Base-by-base conservation (phyloP, 2,888 invertebrate species). In the Megamerina dolium region DNA sequence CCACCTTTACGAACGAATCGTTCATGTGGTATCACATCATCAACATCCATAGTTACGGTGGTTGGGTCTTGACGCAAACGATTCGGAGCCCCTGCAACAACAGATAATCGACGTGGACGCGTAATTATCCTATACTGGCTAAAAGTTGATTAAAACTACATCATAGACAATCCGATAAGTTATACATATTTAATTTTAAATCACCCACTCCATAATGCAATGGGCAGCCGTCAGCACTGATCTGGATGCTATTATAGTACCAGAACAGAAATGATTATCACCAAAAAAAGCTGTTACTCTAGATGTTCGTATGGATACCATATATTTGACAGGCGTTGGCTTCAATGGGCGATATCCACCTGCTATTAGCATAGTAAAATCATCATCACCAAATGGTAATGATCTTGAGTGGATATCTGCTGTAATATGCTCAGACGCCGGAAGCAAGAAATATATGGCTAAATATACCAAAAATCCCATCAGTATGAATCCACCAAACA, bases 211-310 rank as follows among this genome's bases (percentile, higher is more conserved):
- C 23, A 43, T 48, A 8, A 59, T 49, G 26, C 57, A 59, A 37
- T 52, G 48, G 3, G 54, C 49, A 8, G 56, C 49, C 3, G 57
- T 57, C 1, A 57, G 5, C 2, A 58, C 43, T 29, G 50, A 43
- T 0, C 41, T 34, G 13, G 46, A 39, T 2, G 46, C 37, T 6
- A 58, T 36, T 1, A 56, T 43, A 3, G 46, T 46, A 2, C 55
- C 58, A 2, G 44, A 37, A 13, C 58, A 58, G 13, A 50, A 54
- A 21, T 53, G 55, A 41, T 57, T 56, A 35, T 58, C 57, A n/a
- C 56, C 57, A 41, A 50, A 52, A 10, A 36, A 36, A 1, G 32
- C 26, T 5, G 53, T 39, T 3, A 45, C 42, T 1, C 40, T 19
- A 1, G 37, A 5, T 1, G 56, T 55, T 3, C 56, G 37, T 26